phyloP scores from a whole-genome alignment of 2,888 invertebrate species.

The Acrocera orbiculus region DNA sequence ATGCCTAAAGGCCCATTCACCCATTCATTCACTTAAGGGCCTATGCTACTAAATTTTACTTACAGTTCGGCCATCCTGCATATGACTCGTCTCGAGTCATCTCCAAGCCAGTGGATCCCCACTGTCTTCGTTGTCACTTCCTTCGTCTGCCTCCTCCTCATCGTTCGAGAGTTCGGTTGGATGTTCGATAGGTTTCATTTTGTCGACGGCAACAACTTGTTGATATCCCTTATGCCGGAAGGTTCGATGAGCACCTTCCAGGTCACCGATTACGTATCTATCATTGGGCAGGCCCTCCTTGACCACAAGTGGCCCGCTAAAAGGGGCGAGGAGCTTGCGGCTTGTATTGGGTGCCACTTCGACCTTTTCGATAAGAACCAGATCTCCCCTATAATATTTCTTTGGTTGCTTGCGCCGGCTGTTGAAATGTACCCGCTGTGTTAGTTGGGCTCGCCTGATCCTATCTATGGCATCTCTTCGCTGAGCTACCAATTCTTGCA shows the following conservation, averaged over 20 bases:
- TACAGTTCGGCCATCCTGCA: no score
- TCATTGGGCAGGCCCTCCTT: background rate
- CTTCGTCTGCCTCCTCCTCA: no score
- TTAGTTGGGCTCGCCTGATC: background rate
- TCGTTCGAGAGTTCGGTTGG: no score
- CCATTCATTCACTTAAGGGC: no score
- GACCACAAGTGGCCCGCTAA: background rate
- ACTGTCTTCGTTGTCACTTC: no score
- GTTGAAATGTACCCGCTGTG: background rate
- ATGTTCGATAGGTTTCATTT: no score
- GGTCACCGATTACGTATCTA: background rate
- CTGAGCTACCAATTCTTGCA: background rate
- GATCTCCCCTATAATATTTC: background rate
- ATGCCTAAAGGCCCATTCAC: no score
- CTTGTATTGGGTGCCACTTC: background rate
- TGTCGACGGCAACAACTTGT: no score
- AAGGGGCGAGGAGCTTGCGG: background rate
- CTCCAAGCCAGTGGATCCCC: no score
- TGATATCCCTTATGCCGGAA: no score
- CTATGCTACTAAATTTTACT: no score
- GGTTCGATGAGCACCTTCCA: background rate
- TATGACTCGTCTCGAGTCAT: no score
- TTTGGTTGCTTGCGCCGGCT: background rate
- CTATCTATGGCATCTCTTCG: background rate
- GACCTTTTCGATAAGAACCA: background rate